Percentiles rank a stretch among this genome's conserved stretches.
These are phyloP conservation scores for Tipula helvola DNA, from an alignment of 2,888 invertebrate species.

Conservation along the genomic window DNA sequence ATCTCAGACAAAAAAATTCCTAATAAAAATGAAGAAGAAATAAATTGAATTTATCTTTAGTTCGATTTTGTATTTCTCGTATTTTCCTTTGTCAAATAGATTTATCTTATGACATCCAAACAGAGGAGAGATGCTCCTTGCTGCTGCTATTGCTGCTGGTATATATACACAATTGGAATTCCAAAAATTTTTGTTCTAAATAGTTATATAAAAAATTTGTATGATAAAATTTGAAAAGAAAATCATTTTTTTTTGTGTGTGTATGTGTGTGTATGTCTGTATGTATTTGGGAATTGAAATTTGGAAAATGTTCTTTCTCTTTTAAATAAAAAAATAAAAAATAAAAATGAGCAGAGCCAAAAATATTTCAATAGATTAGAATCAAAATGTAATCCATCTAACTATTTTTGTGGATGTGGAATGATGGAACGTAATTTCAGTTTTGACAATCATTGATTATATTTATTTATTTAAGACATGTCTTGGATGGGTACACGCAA, in stretches of 20 bases:
- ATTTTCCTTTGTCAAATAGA: neutral
- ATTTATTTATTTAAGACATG: neutral
- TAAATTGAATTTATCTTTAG: neutral
- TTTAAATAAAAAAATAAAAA: neutral
- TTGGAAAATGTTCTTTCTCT: neutral
- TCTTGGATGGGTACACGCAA: neutral
- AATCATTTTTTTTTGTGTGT: neutral
- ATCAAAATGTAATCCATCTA: slow-evolving; percentile 4
- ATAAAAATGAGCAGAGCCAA: neutral
- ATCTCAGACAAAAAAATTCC: neutral
- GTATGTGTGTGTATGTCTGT: neutral
- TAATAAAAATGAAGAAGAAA: slow-evolving; percentile 4
- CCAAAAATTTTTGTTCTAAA: neutral
- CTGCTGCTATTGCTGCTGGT: neutral
- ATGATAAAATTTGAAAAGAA: neutral
- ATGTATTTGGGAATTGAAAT: neutral
- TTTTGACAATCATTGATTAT: neutral
- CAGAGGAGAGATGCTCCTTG: neutral
- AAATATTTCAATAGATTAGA: neutral
- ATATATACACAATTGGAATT: neutral
- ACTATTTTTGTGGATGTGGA: neutral
- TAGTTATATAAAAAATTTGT: neutral
- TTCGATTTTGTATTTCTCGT: neutral
- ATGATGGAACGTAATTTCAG: neutral
- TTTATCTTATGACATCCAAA: neutral